Evolutionary conservation across 2,113 vertebrate genomes (phyloP).

Genomic region (Melospiza melodia): DNA sequence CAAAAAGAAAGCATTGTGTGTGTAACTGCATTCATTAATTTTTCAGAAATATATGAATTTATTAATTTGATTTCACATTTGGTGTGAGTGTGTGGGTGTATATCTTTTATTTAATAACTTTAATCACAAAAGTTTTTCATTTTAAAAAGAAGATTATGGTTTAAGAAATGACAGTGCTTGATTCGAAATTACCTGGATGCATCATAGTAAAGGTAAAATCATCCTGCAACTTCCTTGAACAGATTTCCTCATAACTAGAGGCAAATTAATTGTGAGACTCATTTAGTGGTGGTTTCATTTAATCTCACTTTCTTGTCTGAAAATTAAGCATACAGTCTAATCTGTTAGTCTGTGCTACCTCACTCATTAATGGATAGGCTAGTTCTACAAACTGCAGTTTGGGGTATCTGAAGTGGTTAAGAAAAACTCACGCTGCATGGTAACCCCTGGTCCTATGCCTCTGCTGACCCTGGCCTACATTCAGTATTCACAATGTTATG

Average conservation of each 20-base stretch:
- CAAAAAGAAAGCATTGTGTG: neutral
- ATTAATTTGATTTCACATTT: neutral
- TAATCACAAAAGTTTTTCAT: neutral
- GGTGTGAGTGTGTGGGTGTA: neutral
- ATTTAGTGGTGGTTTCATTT: neutral
- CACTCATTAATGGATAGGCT: neutral
- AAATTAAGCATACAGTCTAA: neutral
- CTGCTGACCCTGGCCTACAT: neutral
- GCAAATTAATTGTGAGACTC: neutral
- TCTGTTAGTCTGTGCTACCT: neutral
- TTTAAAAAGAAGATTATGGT: neutral
- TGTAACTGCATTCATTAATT: neutral
- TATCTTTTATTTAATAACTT: neutral
- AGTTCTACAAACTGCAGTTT: neutral
- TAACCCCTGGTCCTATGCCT: neutral
- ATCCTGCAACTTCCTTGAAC: neutral
- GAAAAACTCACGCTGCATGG: fast-evolving
- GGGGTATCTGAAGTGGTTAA: neutral
- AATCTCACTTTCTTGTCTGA: neutral
- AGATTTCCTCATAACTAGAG: neutral
- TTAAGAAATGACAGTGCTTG: neutral
- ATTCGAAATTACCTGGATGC: neutral
- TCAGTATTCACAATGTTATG: neutral
- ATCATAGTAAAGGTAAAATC: neutral
- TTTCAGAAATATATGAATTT: neutral